phyloP scores from a whole-genome alignment of 2,888 invertebrate genomes.

The Nemotelus pantherinus region DNA sequence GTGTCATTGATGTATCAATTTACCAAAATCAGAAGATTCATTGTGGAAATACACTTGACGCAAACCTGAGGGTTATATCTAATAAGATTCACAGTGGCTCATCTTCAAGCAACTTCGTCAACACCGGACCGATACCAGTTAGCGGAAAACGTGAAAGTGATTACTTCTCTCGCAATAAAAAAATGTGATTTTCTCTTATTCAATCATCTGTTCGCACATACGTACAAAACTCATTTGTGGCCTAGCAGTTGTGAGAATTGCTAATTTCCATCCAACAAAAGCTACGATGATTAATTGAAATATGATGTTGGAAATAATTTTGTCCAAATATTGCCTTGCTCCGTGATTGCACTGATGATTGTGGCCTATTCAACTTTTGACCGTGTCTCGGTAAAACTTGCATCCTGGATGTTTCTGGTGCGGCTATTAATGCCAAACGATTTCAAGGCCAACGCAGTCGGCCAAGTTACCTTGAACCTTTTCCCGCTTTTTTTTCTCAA shows the following conservation, averaged over 20 bases:
- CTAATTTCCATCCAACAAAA: constrained; percentile 1
- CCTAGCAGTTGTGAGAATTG: not conserved
- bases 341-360: not conserved
- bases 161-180: not conserved
- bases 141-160: not conserved
- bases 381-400: constrained; percentile 7
- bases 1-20: no score
- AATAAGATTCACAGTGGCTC: not conserved
- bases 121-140: not conserved
- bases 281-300: constrained; percentile 24
- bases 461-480: constrained; percentile 33
- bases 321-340: constrained; percentile 28
- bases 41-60: no score
- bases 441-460: constrained; percentile 25
- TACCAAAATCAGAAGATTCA: no score
- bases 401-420: constrained; percentile 10
- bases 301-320: not conserved
- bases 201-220: not conserved
- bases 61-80: not conserved
- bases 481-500: not conserved
- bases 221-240: not conserved
- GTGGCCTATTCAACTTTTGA: constrained; percentile 34
- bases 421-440: not conserved
- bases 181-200: not conserved
- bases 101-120: not conserved